These are phyloP conservation scores for Lycophotia porphyrea DNA, from an alignment of 2,888 invertebrate species.

Conservation along the genomic window DNA sequence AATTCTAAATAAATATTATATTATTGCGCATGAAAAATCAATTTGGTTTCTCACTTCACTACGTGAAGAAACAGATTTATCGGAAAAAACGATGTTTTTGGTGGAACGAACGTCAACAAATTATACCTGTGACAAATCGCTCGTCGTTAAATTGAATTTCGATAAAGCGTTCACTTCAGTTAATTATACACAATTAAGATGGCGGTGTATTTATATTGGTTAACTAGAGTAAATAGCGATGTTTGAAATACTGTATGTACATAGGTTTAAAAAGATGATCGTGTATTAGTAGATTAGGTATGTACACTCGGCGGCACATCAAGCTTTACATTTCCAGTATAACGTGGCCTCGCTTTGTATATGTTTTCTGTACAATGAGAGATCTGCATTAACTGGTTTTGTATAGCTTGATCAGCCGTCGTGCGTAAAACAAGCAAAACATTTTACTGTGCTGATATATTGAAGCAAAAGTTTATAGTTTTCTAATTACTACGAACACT, in stretches of 20 bases:
- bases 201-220: conserved; percentile 18
- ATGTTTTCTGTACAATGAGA: no score
- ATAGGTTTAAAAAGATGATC: conserved; percentile 7
- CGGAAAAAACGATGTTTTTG: conserved; percentile 39
- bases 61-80: conserved; percentile 42
- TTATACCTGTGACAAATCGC: conserved; percentile 50
- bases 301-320: no score
- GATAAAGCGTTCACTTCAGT: conserved; percentile 34
- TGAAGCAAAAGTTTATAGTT: conserved; percentile 15
- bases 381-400: no score
- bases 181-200: conserved; percentile 52
- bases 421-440: conserved; percentile 12
- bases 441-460: conserved; percentile 4
- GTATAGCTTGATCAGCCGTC: no score
- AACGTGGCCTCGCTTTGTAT: no score
- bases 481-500: conserved; percentile 46
- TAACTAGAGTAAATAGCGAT: conserved; percentile 19
- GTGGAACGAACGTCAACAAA: conserved; percentile 43
- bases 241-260: conserved; percentile 6
- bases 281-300: conserved; percentile 10
- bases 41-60: conserved; percentile 34
- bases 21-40: conserved; percentile 36
- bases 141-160: conserved; percentile 49
- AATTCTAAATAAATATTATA: not conserved
- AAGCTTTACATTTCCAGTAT: no score